Percentiles rank a stretch among this genome's conserved stretches.
These are phyloP conservation scores for Octopus bimaculoides DNA, from an alignment of 1,140 invertebrate species.

Conservation along the genomic window DNA sequence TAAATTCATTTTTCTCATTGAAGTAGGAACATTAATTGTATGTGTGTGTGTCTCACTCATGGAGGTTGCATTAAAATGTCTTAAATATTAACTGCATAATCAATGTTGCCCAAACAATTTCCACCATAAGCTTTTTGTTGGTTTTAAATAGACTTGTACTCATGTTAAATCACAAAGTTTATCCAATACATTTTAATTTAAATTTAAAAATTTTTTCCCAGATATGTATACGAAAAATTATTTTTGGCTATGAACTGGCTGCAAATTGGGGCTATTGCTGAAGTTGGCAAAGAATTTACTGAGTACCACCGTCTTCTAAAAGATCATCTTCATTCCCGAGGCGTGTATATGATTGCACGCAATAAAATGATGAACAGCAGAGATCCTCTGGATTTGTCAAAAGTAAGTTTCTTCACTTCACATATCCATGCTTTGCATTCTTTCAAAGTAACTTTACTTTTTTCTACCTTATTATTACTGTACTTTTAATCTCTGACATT, in stretches of 20 bases:
- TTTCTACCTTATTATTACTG: too few relatives aligned
- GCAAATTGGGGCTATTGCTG: conserved; percentile 72
- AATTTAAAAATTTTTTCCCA: conserved; percentile 25
- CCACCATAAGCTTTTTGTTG: too few relatives aligned
- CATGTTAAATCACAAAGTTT: not conserved
- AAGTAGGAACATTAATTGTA: too few relatives aligned
- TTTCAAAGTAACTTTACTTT: too few relatives aligned
- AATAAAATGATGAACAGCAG: conserved; percentile 63
- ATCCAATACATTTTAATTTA: not conserved
- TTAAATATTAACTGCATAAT: too few relatives aligned
- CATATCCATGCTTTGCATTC: too few relatives aligned
- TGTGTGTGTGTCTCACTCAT: too few relatives aligned
- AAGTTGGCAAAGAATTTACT: conserved; percentile 77
- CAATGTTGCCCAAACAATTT: too few relatives aligned
- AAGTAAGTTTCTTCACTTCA: conserved; percentile 23
- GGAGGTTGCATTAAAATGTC: too few relatives aligned
- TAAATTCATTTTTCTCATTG: too few relatives aligned
- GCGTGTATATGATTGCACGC: conserved; percentile 70
- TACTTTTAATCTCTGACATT: too few relatives aligned
- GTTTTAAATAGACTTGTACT: too few relatives aligned
- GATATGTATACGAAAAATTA: conserved; percentile 69
- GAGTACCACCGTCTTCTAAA: conserved; percentile 76
- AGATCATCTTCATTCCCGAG: conserved; percentile 59
- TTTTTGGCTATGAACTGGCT: conserved; percentile 70
- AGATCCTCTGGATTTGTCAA: conserved; percentile 34